These are phyloP conservation scores for Ispidina picta DNA, from an alignment of 2,797 vertebrate genomes.

Conservation along the genomic window DNA sequence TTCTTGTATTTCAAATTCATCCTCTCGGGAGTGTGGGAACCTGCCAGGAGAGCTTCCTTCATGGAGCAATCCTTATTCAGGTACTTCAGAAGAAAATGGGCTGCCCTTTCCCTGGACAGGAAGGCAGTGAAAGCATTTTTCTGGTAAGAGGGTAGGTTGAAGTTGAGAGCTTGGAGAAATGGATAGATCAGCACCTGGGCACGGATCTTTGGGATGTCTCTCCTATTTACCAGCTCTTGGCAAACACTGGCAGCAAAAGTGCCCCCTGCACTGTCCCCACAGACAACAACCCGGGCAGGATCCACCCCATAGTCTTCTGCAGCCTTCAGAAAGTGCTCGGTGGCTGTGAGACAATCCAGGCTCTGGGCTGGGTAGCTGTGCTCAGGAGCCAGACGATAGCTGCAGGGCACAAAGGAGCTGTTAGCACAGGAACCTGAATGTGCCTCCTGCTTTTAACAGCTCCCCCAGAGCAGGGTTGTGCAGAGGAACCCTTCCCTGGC, in stretches of 20 bases:
- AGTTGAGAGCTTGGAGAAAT: background rate
- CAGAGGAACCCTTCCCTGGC: background rate
- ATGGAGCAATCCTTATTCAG: background rate
- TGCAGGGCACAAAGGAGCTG: background rate
- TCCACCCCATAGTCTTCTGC: background rate
- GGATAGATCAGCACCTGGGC: slow-evolving; percentile 43
- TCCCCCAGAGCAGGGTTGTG: background rate
- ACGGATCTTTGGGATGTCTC: background rate
- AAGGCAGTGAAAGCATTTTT: background rate
- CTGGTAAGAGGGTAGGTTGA: slow-evolving; percentile 46
- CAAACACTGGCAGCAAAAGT: background rate
- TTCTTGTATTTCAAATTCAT: background rate
- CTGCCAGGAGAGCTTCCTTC: background rate
- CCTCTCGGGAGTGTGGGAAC: background rate
- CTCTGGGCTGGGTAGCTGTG: background rate
- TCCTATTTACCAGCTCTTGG: background rate
- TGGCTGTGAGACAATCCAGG: background rate
- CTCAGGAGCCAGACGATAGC: slow-evolving; percentile 40
- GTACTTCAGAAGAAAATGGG: background rate
- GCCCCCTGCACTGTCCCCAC: slow-evolving; percentile 12
- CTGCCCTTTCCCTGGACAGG: background rate
- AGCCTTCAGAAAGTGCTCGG: background rate
- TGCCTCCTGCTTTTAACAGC: background rate
- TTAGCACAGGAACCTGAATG: background rate
- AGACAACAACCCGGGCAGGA: background rate